phyloP scores from a whole-genome alignment of 2,113 vertebrate species.

The Dasyornis broadbenti region DNA sequence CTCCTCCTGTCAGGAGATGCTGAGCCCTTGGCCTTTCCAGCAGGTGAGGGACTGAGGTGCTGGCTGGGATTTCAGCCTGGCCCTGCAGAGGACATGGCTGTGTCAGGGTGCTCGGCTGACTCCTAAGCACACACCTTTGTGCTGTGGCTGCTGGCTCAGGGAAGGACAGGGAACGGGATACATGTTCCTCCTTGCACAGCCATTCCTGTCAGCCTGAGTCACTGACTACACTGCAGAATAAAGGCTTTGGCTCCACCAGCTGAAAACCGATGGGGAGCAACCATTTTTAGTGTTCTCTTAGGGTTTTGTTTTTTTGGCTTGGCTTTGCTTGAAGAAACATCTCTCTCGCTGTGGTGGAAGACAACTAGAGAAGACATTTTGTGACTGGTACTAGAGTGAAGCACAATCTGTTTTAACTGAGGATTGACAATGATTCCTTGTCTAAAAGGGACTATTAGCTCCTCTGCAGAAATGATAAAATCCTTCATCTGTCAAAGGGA shows the following conservation, averaged over 20 bases:
- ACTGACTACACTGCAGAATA: not conserved
- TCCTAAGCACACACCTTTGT: not conserved
- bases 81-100: not conserved
- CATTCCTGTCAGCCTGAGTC: not conserved
- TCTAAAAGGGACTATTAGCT: not conserved
- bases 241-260: not conserved
- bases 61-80: not conserved
- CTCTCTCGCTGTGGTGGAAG: not conserved
- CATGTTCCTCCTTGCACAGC: not conserved
- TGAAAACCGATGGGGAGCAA: not conserved
- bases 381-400: not conserved
- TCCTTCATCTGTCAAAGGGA: not conserved
- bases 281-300: not conserved
- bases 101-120: not conserved
- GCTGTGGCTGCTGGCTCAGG: not conserved
- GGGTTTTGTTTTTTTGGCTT: not conserved
- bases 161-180: not conserved
- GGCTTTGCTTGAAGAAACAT: not conserved
- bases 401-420: not conserved
- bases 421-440: not conserved
- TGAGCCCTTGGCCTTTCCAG: not conserved
- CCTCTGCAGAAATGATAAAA: not conserved
- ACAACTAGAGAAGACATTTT: not conserved
- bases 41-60: not conserved
- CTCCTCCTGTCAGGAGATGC: not conserved